Percentiles rank a stretch among this genome's conserved stretches.
These are phyloP conservation scores for Neuroscelio doddi DNA, from an alignment of 2,888 invertebrate species.

Conservation along the genomic window DNA sequence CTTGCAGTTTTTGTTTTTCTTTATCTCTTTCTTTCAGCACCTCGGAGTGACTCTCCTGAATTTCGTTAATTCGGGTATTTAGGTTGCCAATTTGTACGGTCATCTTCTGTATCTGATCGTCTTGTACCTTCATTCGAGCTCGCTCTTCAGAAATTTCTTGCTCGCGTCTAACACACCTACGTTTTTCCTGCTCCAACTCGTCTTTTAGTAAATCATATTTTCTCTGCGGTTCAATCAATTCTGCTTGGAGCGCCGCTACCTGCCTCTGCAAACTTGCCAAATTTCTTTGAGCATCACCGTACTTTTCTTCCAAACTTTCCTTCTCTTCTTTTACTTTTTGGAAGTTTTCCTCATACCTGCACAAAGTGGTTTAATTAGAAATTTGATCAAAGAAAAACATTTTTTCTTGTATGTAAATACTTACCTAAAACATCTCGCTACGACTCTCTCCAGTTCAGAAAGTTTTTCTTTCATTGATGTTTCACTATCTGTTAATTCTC, in stretches of 20 bases:
- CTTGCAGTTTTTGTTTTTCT: conserved; percentile 57
- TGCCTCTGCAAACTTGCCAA: conserved; percentile 58
- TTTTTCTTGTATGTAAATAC: not conserved
- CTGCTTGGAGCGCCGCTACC: conserved; percentile 55
- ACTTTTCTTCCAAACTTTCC: conserved; percentile 58
- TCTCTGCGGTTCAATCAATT: conserved; percentile 64
- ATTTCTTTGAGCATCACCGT: conserved; percentile 53
- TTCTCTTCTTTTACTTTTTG: conserved; percentile 59
- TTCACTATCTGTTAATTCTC: conserved; percentile 53
- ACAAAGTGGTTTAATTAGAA: not conserved
- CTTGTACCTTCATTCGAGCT: conserved; percentile 55
- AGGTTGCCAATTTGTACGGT: conserved; percentile 54
- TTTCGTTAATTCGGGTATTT: conserved; percentile 58
- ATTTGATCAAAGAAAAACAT: not conserved
- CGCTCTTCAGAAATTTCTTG: conserved; percentile 59
- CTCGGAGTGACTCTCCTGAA: conserved; percentile 56
- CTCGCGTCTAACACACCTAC: conserved; percentile 53
- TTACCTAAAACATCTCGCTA: conserved; percentile 38
- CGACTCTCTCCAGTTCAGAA: conserved; percentile 53
- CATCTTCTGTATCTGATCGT: conserved; percentile 57
- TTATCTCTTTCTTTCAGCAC: conserved; percentile 56
- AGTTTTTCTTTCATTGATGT: conserved; percentile 50
- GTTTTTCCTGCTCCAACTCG: conserved; percentile 60
- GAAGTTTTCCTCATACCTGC: conserved; percentile 55
- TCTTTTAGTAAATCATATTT: conserved; percentile 59